These are phyloP conservation scores for Callipepla californica DNA, from an alignment of 2,113 vertebrate genomes.

Conservation along the genomic window DNA sequence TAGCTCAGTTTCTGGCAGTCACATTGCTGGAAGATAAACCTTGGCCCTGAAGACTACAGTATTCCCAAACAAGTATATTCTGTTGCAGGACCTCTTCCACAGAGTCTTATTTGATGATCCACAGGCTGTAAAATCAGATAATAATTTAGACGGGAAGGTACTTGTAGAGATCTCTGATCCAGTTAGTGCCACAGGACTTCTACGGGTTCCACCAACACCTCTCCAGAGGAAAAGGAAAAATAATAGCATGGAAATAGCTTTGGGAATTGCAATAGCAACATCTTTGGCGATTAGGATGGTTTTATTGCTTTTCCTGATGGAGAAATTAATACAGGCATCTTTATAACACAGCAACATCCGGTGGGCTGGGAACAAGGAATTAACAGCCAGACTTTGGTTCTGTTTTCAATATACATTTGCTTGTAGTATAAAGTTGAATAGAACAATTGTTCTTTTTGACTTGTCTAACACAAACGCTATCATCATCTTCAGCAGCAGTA, in stretches of 20 bases:
- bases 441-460: slow-evolving; percentile 25
- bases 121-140: not conserved
- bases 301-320: not conserved
- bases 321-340: not conserved
- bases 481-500: slow-evolving; percentile 22
- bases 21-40: not conserved
- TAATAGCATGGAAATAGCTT: not conserved
- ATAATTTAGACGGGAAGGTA: not conserved
- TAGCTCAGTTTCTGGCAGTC: slow-evolving; percentile 14
- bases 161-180: not conserved
- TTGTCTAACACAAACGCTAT: slow-evolving; percentile 2
- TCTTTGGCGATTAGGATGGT: not conserved
- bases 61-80: slow-evolving; percentile 4
- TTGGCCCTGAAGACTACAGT: not conserved
- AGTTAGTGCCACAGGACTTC: not conserved
- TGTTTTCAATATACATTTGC: not conserved
- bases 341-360: slow-evolving; percentile 17
- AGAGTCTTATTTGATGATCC: not conserved
- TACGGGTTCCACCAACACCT: not conserved
- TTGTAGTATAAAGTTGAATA: not conserved
- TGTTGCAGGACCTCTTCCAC: not conserved
- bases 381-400: not conserved
- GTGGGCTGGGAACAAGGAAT: slow-evolving; percentile 1
- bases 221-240: not conserved
- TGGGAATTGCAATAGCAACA: not conserved